A percentile compares a stretch with the other conserved stretches of the same genome.
Conservation (phyloP, 2,888 invertebrate species). For the Stomorhina lunata region DNA sequence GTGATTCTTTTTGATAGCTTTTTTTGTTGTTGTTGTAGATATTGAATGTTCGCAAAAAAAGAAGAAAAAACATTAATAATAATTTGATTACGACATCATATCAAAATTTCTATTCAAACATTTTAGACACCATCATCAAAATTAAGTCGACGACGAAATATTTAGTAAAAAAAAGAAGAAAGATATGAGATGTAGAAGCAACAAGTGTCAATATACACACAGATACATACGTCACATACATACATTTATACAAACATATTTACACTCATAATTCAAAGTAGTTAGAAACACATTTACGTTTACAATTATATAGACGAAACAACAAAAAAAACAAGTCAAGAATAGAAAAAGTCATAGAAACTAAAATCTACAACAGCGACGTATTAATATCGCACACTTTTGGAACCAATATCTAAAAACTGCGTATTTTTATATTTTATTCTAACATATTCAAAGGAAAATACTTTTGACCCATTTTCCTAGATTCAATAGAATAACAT, state of each 20-base stretch:
- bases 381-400: neutral
- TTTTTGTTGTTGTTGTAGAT: neutral
- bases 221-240: too few species aligned
- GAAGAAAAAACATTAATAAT: slow-evolving; percentile 3
- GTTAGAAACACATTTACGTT: slow-evolving; percentile 19
- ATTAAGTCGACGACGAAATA: too few species aligned
- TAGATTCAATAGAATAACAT: neutral
- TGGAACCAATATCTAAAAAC: neutral
- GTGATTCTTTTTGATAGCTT: too few species aligned
- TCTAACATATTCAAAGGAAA: neutral
- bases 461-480: slow-evolving; percentile 9
- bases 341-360: neutral
- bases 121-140: slow-evolving; percentile 4
- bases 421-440: neutral
- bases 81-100: slow-evolving; percentile 39
- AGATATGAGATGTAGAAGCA: slow-evolving; percentile 12
- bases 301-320: slow-evolving; percentile 7
- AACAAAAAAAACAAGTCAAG: neutral
- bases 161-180: neutral
- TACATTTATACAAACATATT: neutral
- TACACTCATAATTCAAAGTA: neutral
- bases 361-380: neutral
- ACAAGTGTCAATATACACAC: slow-evolving; percentile 41
- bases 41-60: neutral
- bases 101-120: slow-evolving; percentile 26